Base-by-base conservation (phyloP, 1,140 invertebrate species). In the Diachasma alloeum region DNA sequence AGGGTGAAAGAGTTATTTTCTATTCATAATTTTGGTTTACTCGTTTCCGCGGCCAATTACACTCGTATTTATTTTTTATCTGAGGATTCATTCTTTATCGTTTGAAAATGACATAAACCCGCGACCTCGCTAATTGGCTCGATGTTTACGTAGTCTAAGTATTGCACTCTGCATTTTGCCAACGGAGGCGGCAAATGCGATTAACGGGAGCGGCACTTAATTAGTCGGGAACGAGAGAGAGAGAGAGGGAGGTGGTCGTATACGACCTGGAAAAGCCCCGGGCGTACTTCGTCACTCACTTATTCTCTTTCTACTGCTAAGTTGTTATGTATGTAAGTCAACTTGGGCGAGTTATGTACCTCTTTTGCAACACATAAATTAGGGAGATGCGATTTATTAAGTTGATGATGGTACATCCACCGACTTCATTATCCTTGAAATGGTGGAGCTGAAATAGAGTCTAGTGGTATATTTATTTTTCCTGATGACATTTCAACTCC, bases 61-160 rank as follows among this genome's bases (percentile, higher is more conserved):
- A 53, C 17, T 19, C 1, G 11, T 19, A 53, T 17, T 53, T 53
- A n/a, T 4, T 53, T 53, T 53, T 53, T 53, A 53, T 53, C 15
- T 17, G 6, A 53, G n/a, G 5, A 53, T 17, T 53, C 48, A 53
- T 53, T 53, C 48, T 53, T 53, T 53, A 53, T 53, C 48, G 48
- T 53, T 31, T 53, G 37, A 67, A 66, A 67, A 24, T 36, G 71
- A 69, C 56, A 77, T 77, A 77, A 77, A 72, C 10, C 24, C 31
- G 31, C 56, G 66, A 72, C 44, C 69, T 69, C 53, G 70, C 69
- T 76, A 79, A 79, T 79, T 76, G 72, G 71, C 67, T 42, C 37
- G 71, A 69, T 79, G 78, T 79, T 79, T 79, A 79, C 75, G 76
- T 79, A 79, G 78, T 76, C 73, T 71, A 76, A 26, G 53, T 76